A percentile compares a stretch with the other conserved stretches of the same genome.
These are phyloP conservation scores for Capromys pilorides DNA, from an alignment of 2,797 vertebrate species.

Conservation along the genomic window DNA sequence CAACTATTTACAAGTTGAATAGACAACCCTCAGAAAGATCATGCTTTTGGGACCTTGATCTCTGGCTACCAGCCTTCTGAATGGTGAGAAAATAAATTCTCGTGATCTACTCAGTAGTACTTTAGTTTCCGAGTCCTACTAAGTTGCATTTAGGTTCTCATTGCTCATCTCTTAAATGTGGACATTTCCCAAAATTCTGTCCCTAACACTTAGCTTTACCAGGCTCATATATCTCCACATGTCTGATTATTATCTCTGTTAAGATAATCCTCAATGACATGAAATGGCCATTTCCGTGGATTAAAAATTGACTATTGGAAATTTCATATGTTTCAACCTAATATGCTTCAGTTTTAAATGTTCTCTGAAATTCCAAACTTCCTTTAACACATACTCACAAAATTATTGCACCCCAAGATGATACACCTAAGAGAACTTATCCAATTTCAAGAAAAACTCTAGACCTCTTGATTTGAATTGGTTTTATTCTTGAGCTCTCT, in stretches of 20 bases:
- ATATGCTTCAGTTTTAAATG: neutral
- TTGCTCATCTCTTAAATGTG: neutral
- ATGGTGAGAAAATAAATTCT: neutral
- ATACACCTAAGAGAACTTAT: neutral
- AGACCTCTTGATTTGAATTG: neutral
- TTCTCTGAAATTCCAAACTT: neutral
- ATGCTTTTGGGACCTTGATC: neutral
- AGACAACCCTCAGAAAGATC: neutral
- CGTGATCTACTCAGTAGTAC: neutral
- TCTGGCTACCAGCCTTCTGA: neutral
- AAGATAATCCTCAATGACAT: neutral
- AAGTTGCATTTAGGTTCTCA: constrained; percentile 22
- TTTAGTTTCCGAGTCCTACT: neutral
- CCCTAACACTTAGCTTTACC: neutral
- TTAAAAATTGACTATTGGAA: neutral
- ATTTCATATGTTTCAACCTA: neutral
- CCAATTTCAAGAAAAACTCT: neutral
- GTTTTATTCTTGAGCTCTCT: neutral
- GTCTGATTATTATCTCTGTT: neutral
- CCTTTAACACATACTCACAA: neutral
- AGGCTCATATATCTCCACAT: neutral
- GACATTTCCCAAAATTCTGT: neutral
- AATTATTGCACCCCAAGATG: neutral
- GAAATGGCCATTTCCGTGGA: neutral
- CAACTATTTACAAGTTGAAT: neutral